Conservation (phyloP, 1,140 invertebrate genomes). For the Bicyclus anynana region DNA sequence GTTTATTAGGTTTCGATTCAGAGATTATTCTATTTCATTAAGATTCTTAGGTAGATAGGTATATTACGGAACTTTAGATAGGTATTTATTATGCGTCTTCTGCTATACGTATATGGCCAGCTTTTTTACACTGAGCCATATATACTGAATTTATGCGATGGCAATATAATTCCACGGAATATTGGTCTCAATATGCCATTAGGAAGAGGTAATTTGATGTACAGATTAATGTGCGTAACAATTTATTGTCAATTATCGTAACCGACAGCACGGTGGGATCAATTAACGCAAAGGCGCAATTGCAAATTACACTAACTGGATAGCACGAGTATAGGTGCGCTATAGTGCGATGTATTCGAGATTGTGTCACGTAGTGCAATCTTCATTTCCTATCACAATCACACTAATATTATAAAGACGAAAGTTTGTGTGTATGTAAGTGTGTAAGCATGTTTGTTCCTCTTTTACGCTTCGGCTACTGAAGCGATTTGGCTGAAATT, state of each 20-base stretch:
- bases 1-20: no score
- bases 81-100: no score
- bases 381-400: no score
- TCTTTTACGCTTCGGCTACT: no score
- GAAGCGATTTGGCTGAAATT: no score
- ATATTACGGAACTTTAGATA: no score
- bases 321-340: slow-evolving; percentile 30
- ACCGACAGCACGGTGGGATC: slow-evolving; percentile 56
- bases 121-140: slow-evolving; percentile 6
- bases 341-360: slow-evolving; percentile 42
- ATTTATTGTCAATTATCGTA: slow-evolving; percentile 74
- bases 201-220: slow-evolving; percentile 57
- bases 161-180: slow-evolving; percentile 23
- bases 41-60: no score
- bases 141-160: slow-evolving; percentile 2
- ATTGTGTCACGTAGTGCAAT: slow-evolving; percentile 15
- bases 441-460: no score
- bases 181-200: slow-evolving; percentile 44
- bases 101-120: background rate
- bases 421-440: background rate
- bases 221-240: slow-evolving; percentile 69
- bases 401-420: background rate
- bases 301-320: slow-evolving; percentile 67
- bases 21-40: no score
- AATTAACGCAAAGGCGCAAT: slow-evolving; percentile 69